These are phyloP conservation scores for Eulemur rubriventer DNA, from an alignment of 2,797 vertebrate genomes.

Conservation along the genomic window DNA sequence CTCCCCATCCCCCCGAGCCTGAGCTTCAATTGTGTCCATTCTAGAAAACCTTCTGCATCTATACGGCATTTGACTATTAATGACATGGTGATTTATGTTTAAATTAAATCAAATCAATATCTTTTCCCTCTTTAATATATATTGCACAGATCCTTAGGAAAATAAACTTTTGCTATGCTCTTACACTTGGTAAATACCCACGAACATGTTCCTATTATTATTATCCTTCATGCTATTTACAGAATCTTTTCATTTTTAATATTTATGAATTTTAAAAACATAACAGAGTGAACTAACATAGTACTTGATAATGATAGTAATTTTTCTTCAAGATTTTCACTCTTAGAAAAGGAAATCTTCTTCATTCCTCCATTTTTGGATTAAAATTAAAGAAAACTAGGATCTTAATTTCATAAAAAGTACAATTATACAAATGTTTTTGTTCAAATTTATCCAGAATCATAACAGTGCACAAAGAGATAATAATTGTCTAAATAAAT, in stretches of 20 bases:
- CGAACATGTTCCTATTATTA: not conserved
- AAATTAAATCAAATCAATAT: not conserved
- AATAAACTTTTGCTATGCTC: not conserved
- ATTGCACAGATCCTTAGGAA: not conserved
- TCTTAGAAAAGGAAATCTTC: not conserved
- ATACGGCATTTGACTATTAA: not conserved
- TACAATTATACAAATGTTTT: conserved; percentile 19
- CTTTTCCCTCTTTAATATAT: not conserved
- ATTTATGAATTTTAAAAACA: not conserved
- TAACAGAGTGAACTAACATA: not conserved
- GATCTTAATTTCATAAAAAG: not conserved
- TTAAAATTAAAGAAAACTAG: conserved; percentile 8
- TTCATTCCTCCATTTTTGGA: not conserved
- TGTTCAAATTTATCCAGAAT: conserved; percentile 41
- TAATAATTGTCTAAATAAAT: conserved; percentile 49
- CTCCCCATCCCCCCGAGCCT: too few relatives aligned
- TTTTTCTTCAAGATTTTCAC: not conserved
- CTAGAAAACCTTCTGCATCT: not conserved
- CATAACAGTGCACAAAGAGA: conserved; percentile 2
- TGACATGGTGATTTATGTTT: not conserved
- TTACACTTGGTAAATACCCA: not conserved
- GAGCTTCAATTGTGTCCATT: too few relatives aligned
- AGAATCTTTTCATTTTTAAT: not conserved
- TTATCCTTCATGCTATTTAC: not conserved
- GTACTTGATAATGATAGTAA: not conserved